Conservation (phyloP, 2,113 vertebrate species). For the Alethe castanea region DNA sequence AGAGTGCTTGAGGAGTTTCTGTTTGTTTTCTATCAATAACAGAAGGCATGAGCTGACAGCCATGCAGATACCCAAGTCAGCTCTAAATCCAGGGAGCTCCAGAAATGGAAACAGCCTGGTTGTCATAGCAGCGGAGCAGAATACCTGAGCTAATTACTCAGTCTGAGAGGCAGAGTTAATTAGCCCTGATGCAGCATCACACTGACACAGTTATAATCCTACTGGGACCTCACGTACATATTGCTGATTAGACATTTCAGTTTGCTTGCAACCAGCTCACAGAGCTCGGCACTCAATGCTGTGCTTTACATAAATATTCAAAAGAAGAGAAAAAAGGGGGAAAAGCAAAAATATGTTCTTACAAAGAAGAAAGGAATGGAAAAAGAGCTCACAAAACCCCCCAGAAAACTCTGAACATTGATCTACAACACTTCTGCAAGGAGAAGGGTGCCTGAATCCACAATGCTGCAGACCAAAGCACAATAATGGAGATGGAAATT, state of each 20-base stretch:
- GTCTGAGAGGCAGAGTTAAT: conserved; percentile 46
- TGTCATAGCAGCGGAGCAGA: conserved; percentile 48
- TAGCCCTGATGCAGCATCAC: conserved; percentile 42
- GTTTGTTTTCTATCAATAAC: conserved; percentile 38
- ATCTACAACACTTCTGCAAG: background rate
- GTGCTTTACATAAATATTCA: background rate
- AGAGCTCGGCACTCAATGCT: fast-evolving
- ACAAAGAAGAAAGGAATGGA: background rate
- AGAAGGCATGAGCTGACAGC: conserved; percentile 29
- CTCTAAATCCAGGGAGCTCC: background rate
- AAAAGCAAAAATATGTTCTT: background rate
- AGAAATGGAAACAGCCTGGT: conserved; percentile 43
- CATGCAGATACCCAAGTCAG: background rate
- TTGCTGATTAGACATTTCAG: conserved; percentile 12
- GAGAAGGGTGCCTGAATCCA: background rate
- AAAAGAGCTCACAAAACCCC: background rate
- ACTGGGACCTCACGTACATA: background rate
- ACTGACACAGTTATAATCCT: conserved; percentile 42
- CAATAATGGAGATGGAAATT: background rate
- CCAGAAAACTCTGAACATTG: background rate
- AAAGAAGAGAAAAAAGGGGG: background rate
- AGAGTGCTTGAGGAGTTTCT: background rate
- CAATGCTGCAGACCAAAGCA: background rate
- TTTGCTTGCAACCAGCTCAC: background rate
- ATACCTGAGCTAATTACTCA: conserved; percentile 60